Percentiles rank a stretch among this genome's conserved stretches.
Conservation (phyloP, 2,888 invertebrate species). For the Cyclophora albipunctata region DNA sequence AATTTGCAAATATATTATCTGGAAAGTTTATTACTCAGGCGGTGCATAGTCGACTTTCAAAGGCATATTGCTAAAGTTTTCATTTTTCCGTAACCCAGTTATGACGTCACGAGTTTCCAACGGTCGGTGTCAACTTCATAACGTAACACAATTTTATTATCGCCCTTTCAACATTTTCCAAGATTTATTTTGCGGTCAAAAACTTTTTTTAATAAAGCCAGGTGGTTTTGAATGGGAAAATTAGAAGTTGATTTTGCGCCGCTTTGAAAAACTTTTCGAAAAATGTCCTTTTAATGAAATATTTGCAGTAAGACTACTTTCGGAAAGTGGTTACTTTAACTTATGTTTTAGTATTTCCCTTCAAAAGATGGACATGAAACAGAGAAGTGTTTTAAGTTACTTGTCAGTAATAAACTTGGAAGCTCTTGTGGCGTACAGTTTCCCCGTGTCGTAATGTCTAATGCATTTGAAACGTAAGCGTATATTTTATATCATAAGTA, state of each 20-base stretch:
- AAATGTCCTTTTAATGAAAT: neutral
- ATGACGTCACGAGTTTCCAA: conserved; percentile 38
- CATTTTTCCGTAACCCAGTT: conserved; percentile 68
- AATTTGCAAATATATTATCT: conserved; percentile 50
- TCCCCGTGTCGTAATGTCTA: conserved; percentile 1
- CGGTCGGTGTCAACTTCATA: conserved; percentile 43
- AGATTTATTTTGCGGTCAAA: conserved; percentile 35
- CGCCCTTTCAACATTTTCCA: conserved; percentile 37
- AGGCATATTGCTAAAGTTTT: conserved; percentile 66
- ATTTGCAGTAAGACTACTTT: too few species aligned
- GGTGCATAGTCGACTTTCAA: conserved; percentile 41
- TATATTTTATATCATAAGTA: conserved; percentile 23
- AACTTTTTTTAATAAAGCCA: conserved; percentile 12
- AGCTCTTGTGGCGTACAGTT: too few species aligned
- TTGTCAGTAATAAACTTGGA: too few species aligned
- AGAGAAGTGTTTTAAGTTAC: too few species aligned
- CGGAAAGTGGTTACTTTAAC: too few species aligned
- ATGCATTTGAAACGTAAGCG: conserved; percentile 22
- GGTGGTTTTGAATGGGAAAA: neutral
- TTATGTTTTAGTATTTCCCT: too few species aligned
- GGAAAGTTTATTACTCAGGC: conserved; percentile 46
- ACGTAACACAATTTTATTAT: conserved; percentile 45
- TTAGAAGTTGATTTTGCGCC: neutral
- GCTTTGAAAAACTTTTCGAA: conserved; percentile 4
- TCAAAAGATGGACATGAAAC: too few species aligned